Evolutionary conservation across 2,113 vertebrate species (phyloP).

Genomic region (Ploceus nigricollis): DNA sequence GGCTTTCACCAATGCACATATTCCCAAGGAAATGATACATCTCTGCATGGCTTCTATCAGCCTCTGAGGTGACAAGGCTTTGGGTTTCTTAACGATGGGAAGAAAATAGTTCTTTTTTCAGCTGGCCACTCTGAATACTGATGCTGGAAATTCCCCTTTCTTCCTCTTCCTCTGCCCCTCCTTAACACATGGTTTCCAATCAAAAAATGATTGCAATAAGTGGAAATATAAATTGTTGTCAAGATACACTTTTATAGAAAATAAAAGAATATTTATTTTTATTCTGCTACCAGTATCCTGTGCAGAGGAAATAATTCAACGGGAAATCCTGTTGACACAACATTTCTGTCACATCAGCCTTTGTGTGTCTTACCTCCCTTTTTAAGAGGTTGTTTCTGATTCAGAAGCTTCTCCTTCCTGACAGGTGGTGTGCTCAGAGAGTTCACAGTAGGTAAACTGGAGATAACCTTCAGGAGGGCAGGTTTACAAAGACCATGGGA

Average conservation of each 20-base stretch:
- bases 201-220: neutral
- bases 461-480: conserved; percentile 14
- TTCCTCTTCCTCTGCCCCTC: neutral
- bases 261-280: conserved; percentile 45
- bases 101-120: conserved; percentile 10
- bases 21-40: neutral
- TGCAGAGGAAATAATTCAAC: conserved; percentile 30
- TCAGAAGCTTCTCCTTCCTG: conserved; percentile 60
- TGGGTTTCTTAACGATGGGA: neutral
- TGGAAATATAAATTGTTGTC: neutral
- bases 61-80: neutral
- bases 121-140: neutral
- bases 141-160: neutral
- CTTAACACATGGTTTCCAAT: neutral
- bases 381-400: conserved; percentile 35
- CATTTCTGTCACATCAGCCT: conserved; percentile 19
- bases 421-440: conserved; percentile 33
- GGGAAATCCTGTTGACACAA: conserved; percentile 61
- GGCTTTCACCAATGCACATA: neutral
- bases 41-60: neutral
- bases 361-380: conserved; percentile 41
- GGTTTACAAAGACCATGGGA: neutral
- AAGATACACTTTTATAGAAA: neutral
- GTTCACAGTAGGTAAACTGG: conserved; percentile 16
- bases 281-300: neutral